Evolutionary conservation across 1,140 invertebrate genomes (phyloP), one percentile per base, ranked within the genome.

Genomic region (Tetragnatha versicolor): DNA sequence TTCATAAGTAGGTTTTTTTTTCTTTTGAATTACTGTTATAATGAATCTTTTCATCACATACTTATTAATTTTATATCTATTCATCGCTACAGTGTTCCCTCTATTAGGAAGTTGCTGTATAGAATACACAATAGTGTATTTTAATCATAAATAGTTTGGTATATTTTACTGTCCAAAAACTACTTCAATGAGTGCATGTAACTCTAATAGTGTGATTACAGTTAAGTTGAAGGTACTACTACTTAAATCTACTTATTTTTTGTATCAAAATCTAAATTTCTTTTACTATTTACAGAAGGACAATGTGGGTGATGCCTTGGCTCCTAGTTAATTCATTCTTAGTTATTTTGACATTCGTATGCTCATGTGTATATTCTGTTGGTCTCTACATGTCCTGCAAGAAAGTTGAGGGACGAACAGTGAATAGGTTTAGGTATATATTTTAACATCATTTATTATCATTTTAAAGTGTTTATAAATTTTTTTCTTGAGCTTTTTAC

Each of bases 301-400:
- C 60, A 3, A 76, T 76, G 73, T 76, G 73, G 73, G 60, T 76
- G 10, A 76, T 76, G 73, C 73, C 73, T 1, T 76, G 73, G 73
- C 73, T 76, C 37, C 47, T 76, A 17, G 10, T 65, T 5, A 76
- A 76, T 76, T 49, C 58, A 7, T 53, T 76, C n/a, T 9, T 35
- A 17, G 17, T 51, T 12, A 37, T 76, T 6, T 0, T 65, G 20
- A 65, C 20, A 9, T 76, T 76, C 65, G 37, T 65, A 27, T 49
- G 39, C 29, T 39, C 73, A 17, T 76, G 73, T 53, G 20, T 76
- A 1, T 76, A 65, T 65, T 65, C 58, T 31, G 14, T 76, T 65
- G 73, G 73, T 0, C 33, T 76, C 42, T 37, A 76, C 29, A 29
- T 65, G 22, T 37, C 60, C 29, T 76, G 73, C n/a, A 25, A 29